Conservation (phyloP, 30 jellyfish, hydroid and myxozoan genomes). For the Aurelia aurita region DNA sequence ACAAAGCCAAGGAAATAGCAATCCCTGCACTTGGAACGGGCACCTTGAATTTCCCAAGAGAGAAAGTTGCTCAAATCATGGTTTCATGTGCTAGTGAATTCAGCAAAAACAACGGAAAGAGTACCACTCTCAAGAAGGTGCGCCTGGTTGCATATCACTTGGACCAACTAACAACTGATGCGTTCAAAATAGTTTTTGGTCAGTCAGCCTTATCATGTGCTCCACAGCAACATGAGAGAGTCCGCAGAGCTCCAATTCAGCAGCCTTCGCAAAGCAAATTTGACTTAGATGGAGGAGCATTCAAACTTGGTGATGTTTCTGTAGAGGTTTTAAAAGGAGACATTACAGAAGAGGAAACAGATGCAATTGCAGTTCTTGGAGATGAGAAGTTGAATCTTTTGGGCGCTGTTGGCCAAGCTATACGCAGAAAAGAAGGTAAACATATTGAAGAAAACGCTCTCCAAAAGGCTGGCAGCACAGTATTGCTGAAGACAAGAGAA, state of each 20-base stretch:
- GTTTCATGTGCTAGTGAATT: constrained; percentile 10
- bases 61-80: constrained; percentile 53
- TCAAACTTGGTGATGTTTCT: constrained; percentile 27
- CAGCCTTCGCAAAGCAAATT: background rate
- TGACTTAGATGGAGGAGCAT: constrained; percentile 1
- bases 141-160: constrained; percentile 31
- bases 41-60: constrained; percentile 34
- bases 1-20: constrained; percentile 22
- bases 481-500: constrained; percentile 14
- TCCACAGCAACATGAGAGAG: background rate
- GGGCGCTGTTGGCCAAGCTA: constrained; percentile 64
- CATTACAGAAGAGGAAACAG: constrained; percentile 38
- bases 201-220: background rate
- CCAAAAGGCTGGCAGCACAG: constrained; percentile 37
- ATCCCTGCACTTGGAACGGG: constrained; percentile 70
- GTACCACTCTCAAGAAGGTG: constrained; percentile 10
- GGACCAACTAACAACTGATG: constrained; percentile 28
- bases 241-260: constrained; percentile 30
- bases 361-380: constrained; percentile 61
- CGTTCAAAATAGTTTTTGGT: constrained; percentile 1
- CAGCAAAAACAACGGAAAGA: background rate
- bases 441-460: background rate
- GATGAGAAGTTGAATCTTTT: background rate
- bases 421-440: constrained; percentile 19
- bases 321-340: constrained; percentile 37